Evolutionary conservation across 1,140 invertebrate species (phyloP), one percentile per base, ranked within the genome.

Genomic region (Trachymyrmex septentrionalis): DNA sequence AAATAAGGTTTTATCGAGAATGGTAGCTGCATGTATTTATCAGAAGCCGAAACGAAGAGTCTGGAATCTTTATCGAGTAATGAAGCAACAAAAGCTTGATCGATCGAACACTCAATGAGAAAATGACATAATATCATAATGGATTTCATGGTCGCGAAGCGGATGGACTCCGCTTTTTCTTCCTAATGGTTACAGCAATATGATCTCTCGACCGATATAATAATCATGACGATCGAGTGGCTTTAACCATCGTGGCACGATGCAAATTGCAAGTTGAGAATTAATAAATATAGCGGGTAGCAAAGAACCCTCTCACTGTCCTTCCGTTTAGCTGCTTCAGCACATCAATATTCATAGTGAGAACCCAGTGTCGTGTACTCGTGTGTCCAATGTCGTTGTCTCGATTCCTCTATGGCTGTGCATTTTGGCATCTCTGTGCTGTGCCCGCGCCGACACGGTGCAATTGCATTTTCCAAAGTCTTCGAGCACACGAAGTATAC

Each of bases 271-370:
- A 71, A 90, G 90, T 88, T 73, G 87, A 92, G 90, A 72, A 91
- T 91, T 92, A 90, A 92, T 90, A 92, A 14, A 50, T 84, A 91
- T 88, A 90, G 80, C 84, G 59, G 82, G 91, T 71, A 55, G 77
- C 76, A 71, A 86, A 92, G 93, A 69, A 89, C 90, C 87, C 93
- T 93, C 85, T 86, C 59, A 91, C 87, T 84, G 44, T 91, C 75
- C 85, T 93, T 67, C 87, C 84, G 90, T 94, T 93, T 92, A 93
- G 93, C 94, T 92, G 92, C 77, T 93, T 94, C 94, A 94, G 94
- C 94, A 94, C 92, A 94, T 94, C 92, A 94, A 94, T 94, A 94
- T 94, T 94, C 94, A 94, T 94, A 92, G 4, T 85, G 55, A 72
- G 80, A 73, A 73, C 24, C 57, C 86, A 30, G 63, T 24, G 63